Evolutionary conservation across 2,797 vertebrate genomes (phyloP).

Genomic region (Pitangus sulphuratus): DNA sequence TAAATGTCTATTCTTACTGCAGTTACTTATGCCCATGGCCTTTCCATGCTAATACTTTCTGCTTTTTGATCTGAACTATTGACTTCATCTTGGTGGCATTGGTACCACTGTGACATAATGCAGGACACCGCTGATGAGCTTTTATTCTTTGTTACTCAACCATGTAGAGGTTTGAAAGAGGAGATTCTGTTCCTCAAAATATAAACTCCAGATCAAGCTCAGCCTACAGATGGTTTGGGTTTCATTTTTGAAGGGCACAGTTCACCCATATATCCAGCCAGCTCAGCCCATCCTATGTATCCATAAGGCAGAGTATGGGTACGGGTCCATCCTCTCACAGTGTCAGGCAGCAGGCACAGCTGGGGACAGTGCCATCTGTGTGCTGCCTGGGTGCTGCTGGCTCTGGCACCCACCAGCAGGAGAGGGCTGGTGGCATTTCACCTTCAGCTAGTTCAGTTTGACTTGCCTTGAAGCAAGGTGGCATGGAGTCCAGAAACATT

Average conservation of each 20-base stretch:
- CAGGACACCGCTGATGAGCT: background rate
- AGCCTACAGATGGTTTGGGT: background rate
- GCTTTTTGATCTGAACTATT: background rate
- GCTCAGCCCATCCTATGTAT: background rate
- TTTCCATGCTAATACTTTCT: background rate
- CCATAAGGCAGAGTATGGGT: rapidly evolving
- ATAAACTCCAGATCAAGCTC: background rate
- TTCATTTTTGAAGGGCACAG: background rate
- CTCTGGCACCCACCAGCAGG: no score
- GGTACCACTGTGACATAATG: background rate
- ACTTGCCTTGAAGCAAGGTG: no score
- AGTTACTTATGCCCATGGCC: background rate
- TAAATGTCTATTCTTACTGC: constrained; percentile 16
- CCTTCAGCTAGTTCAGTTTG: no score
- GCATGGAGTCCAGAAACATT: no score
- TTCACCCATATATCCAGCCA: rapidly evolving
- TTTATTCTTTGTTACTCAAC: background rate
- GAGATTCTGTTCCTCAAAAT: background rate
- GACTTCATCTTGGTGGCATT: background rate
- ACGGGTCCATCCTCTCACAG: rapidly evolving
- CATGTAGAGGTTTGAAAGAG: background rate
- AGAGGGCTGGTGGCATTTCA: no score
- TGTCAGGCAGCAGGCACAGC: background rate
- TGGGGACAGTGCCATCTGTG: background rate
- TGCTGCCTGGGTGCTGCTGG: background rate